phyloP scores from a whole-genome alignment of 2,888 invertebrate species.

The Aspidiotus rigidus region DNA sequence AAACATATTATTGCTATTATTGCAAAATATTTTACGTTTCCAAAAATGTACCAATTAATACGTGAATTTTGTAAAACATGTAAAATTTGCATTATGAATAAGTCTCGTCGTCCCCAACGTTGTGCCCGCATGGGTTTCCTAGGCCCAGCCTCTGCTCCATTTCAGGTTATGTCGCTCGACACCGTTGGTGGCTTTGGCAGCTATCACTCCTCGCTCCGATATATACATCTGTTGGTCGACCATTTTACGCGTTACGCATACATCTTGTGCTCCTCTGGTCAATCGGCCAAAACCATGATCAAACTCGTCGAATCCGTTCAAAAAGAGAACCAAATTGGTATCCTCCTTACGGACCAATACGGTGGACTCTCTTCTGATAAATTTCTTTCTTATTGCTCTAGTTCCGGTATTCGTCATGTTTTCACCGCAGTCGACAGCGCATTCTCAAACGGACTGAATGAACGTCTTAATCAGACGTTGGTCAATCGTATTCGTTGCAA shows the following conservation, averaged over 20 bases:
- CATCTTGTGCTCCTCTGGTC: constrained; percentile 32
- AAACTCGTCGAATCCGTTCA: constrained; percentile 35
- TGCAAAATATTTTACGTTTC: no score
- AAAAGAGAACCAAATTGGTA: constrained; percentile 31
- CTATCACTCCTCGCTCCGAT: constrained; percentile 39
- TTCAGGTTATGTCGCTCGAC: constrained; percentile 35
- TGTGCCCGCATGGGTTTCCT: no score
- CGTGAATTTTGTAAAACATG: no score
- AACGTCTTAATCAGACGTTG: neutral
- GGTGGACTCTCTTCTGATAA: constrained; percentile 5
- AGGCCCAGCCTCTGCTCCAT: no score
- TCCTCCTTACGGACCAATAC: constrained; percentile 23
- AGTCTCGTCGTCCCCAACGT: no score
- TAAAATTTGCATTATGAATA: no score
- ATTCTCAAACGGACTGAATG: constrained; percentile 1
- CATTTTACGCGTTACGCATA: constrained; percentile 39
- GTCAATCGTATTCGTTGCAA: neutral
- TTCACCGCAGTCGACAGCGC: constrained; percentile 7
- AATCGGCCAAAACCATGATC: constrained; percentile 21
- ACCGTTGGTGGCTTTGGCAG: constrained; percentile 40
- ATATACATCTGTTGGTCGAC: constrained; percentile 39
- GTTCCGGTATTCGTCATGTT: constrained; percentile 1
- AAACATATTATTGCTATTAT: no score
- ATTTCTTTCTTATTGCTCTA: constrained; percentile 6
- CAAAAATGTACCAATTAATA: no score